These are phyloP conservation scores for Camelus bactrianus DNA, from an alignment of 2,113 vertebrate species.

Conservation along the genomic window DNA sequence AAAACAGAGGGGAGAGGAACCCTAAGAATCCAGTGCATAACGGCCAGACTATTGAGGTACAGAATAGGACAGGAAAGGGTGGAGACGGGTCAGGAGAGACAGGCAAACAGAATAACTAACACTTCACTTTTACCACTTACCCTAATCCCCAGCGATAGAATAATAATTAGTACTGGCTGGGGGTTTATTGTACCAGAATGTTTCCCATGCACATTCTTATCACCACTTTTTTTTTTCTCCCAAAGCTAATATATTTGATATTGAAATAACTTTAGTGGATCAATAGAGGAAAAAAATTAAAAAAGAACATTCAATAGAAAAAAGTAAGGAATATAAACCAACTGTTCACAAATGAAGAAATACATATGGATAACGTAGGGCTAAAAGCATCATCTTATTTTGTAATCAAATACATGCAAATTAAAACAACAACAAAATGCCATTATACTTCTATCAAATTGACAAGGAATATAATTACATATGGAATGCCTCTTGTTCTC, in stretches of 20 bases:
- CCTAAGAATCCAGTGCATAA: not conserved
- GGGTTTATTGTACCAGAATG: not conserved
- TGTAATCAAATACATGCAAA: constrained; percentile 72
- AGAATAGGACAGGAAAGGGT: not conserved
- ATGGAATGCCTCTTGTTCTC: constrained; percentile 13
- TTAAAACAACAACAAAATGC: constrained; percentile 62
- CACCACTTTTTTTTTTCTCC: not conserved
- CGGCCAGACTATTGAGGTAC: not conserved
- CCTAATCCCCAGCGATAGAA: not conserved
- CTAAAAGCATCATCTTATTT: constrained; percentile 26
- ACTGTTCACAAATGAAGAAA: constrained; percentile 16
- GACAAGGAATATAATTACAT: constrained; percentile 63
- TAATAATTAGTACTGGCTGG: not conserved
- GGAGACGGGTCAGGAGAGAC: accelerated
- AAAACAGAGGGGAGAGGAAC: not conserved
- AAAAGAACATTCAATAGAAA: not conserved
- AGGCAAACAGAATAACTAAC: not conserved
- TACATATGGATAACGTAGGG: not conserved
- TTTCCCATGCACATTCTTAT: not conserved
- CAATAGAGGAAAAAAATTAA: not conserved
- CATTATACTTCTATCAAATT: constrained; percentile 57
- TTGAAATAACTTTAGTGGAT: not conserved
- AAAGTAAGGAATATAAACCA: not conserved
- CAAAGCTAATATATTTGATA: not conserved
- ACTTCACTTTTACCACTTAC: accelerated